Evolutionary conservation across 2,797 vertebrate genomes (phyloP).

Genomic region (Sebastes iracundus): DNA sequence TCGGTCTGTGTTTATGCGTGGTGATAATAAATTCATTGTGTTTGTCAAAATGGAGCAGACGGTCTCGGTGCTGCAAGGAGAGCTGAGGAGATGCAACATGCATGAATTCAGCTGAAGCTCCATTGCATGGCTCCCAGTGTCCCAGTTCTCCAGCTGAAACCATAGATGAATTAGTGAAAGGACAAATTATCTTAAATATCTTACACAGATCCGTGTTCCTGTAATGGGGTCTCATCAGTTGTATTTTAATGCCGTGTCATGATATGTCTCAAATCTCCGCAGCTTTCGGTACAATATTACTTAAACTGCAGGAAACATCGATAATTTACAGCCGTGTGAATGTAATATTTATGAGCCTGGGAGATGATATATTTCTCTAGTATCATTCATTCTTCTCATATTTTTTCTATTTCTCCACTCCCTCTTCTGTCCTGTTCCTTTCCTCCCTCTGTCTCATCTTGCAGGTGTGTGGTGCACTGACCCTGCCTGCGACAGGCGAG

Average conservation of each 20-base stretch:
- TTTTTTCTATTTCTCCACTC: neutral
- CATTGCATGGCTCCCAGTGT: constrained; percentile 16
- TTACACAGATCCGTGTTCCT: constrained; percentile 30
- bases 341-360: constrained; percentile 56
- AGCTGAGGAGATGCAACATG: constrained; percentile 58
- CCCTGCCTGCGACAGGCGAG: constrained; percentile 79
- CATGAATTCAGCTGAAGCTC: constrained; percentile 52
- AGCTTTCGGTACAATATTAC: constrained; percentile 18
- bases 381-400: neutral
- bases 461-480: constrained; percentile 86
- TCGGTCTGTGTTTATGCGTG: constrained; percentile 46
- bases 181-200: constrained; percentile 63
- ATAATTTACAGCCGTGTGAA: constrained; percentile 49
- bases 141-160: constrained; percentile 39
- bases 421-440: neutral
- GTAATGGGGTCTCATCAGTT: constrained; percentile 30
- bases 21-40: constrained; percentile 74
- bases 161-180: constrained; percentile 58
- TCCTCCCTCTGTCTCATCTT: constrained; percentile 22
- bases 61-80: constrained; percentile 47
- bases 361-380: constrained; percentile 21
- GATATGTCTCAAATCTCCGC: constrained; percentile 31
- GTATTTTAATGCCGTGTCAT: constrained; percentile 42
- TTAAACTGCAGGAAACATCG: constrained; percentile 35
- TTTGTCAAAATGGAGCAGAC: constrained; percentile 73